phyloP scores from a whole-genome alignment of 2,797 vertebrate genomes.

The Anisognathus igniventris region DNA sequence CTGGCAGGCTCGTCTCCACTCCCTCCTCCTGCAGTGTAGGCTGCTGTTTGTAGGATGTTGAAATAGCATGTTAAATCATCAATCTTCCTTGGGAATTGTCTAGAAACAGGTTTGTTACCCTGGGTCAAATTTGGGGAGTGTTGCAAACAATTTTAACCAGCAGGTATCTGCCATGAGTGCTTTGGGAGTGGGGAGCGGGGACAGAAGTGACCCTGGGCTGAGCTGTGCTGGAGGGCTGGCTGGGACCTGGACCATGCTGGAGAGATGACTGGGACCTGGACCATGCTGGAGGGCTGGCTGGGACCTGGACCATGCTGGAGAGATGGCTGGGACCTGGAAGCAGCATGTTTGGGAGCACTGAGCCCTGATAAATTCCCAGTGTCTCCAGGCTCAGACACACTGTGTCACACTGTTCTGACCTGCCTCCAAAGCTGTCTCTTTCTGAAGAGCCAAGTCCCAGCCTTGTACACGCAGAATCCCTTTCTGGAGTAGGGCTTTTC shows the following conservation, averaged over 20 bases:
- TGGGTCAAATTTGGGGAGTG: not conserved
- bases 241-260: not conserved
- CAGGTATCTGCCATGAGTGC: not conserved
- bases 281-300: too few species aligned
- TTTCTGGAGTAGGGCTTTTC: not conserved
- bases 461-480: not conserved
- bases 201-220: not conserved
- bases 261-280: too few species aligned
- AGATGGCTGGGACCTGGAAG: not conserved
- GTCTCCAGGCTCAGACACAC: not conserved
- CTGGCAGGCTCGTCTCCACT: not conserved
- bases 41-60: not conserved
- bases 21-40: not conserved
- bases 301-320: too few species aligned
- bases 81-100: not conserved
- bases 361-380: not conserved
- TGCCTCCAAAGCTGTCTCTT: not conserved
- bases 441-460: not conserved
- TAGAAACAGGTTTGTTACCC: not conserved
- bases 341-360: not conserved
- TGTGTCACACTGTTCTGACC: fast-evolving
- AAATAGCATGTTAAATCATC: not conserved
- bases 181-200: not conserved
- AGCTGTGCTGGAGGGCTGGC: not conserved
- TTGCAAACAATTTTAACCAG: not conserved